phyloP scores from a whole-genome alignment of 2,888 invertebrate genomes.

The Eilema griseolum region DNA sequence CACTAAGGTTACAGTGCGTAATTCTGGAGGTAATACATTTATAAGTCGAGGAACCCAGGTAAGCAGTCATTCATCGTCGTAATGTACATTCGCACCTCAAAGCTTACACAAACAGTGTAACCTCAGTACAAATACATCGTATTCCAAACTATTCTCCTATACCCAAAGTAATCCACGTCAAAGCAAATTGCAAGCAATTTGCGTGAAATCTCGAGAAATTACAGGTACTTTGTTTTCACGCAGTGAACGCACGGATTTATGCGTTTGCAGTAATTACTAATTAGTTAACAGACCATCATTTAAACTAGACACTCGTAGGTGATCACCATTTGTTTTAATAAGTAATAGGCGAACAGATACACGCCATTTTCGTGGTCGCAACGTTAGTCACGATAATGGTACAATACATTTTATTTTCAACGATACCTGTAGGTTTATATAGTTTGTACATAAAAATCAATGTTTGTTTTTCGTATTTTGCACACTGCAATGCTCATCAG shows the following conservation, averaged over 20 bases:
- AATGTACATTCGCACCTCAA: too few species aligned
- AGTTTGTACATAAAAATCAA: constrained; percentile 7
- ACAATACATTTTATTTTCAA: constrained; percentile 15
- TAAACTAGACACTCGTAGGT: constrained; percentile 25
- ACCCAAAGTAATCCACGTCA: background rate
- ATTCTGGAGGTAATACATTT: too few species aligned
- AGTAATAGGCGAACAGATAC: constrained; percentile 29
- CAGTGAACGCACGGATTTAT: constrained; percentile 6
- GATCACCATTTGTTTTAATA: constrained; percentile 44
- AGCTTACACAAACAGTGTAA: background rate
- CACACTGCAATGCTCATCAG: background rate
- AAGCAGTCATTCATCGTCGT: too few species aligned
- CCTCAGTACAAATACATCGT: background rate
- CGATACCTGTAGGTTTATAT: background rate
- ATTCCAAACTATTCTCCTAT: background rate
- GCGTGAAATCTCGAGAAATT: constrained; percentile 8
- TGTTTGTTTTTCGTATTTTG: background rate
- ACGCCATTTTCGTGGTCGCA: constrained; percentile 34
- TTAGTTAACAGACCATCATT: constrained; percentile 23
- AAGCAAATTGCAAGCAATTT: constrained; percentile 10
- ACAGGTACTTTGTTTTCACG: background rate
- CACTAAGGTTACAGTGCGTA: too few species aligned
- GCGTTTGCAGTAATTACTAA: constrained; percentile 20
- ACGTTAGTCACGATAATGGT: constrained; percentile 15
- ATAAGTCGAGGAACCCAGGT: too few species aligned